phyloP scores from a whole-genome alignment of 1,140 invertebrate species.

The Scaptomyza graminum region DNA sequence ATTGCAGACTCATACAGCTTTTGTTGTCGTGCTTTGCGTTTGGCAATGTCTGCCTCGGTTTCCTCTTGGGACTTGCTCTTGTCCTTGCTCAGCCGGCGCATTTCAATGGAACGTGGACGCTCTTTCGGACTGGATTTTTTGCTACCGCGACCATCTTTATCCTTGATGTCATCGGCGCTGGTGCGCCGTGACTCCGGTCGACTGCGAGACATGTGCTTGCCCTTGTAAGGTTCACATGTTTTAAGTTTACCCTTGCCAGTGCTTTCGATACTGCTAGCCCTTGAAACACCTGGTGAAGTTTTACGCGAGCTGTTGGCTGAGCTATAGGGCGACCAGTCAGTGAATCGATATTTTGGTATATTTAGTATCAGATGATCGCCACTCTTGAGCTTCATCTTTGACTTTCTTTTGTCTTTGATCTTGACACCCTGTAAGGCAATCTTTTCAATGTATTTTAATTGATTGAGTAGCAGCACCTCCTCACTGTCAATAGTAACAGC shows the following conservation, averaged over 20 bases:
- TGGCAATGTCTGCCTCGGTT: conserved; percentile 87
- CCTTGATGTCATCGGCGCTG: conserved; percentile 85
- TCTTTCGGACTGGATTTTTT: conserved; percentile 85
- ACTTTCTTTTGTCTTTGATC: conserved; percentile 83
- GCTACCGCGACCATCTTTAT: conserved; percentile 84
- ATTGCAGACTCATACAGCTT: conserved; percentile 89
- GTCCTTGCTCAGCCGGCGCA: conserved; percentile 87
- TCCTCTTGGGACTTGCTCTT: conserved; percentile 88
- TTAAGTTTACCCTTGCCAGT: conserved; percentile 77
- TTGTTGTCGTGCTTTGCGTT: conserved; percentile 88
- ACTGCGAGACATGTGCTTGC: conserved; percentile 84
- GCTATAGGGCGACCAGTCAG: conserved; percentile 81
- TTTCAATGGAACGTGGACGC: conserved; percentile 87
- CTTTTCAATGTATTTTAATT: conserved; percentile 78
- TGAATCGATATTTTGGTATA: conserved; percentile 83
- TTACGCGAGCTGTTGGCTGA: conserved; percentile 82
- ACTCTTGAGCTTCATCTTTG: conserved; percentile 80
- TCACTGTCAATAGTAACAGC: conserved; percentile 86
- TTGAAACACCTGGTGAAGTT: conserved; percentile 80
- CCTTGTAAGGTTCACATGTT: conserved; percentile 72
- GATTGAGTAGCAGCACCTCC: conserved; percentile 85
- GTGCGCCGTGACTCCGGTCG: conserved; percentile 84
- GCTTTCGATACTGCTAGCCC: conserved; percentile 82
- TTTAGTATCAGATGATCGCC: conserved; percentile 82
- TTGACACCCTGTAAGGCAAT: conserved; percentile 83